Conservation (phyloP, 2,113 vertebrate genomes). For the Erinaceus europaeus region DNA sequence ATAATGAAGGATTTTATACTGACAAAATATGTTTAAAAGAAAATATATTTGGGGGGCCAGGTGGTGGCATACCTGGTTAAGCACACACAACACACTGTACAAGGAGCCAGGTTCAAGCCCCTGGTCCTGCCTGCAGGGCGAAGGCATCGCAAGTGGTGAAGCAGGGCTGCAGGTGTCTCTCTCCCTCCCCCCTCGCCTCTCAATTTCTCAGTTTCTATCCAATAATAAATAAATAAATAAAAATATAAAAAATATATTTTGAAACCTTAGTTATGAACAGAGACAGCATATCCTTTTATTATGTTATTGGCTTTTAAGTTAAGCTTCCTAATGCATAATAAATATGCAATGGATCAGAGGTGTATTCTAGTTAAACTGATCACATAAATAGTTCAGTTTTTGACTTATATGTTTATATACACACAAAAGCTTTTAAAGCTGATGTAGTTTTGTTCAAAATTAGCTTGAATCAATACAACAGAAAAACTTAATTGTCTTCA, state of each 20-base stretch:
- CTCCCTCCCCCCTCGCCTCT: too few relatives aligned
- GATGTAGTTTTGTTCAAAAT: conserved; percentile 7
- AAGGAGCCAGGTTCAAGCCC: too few relatives aligned
- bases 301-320: conserved; percentile 79
- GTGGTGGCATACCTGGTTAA: too few relatives aligned
- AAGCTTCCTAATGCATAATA: conserved; percentile 82
- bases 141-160: too few relatives aligned
- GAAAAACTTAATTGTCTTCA: not conserved
- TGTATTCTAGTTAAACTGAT: not conserved
- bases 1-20: conserved; percentile 82
- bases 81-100: too few relatives aligned
- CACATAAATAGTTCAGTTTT: not conserved
- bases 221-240: too few relatives aligned
- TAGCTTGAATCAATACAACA: conserved; percentile 16
- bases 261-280: conserved; percentile 76
- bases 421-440: not conserved
- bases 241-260: conserved; percentile 84
- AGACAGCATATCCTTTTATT: conserved; percentile 80
- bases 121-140: too few relatives aligned
- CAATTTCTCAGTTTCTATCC: too few relatives aligned
- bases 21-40: conserved; percentile 76
- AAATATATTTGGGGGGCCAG: too few relatives aligned
- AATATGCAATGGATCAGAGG: conserved; percentile 71
- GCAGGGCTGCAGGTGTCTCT: too few relatives aligned
- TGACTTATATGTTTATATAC: not conserved